Percentiles rank a stretch among this genome's conserved stretches.
Evolutionary conservation across 2,888 invertebrate species (phyloP).

Genomic region (Mimachlamys varia): DNA sequence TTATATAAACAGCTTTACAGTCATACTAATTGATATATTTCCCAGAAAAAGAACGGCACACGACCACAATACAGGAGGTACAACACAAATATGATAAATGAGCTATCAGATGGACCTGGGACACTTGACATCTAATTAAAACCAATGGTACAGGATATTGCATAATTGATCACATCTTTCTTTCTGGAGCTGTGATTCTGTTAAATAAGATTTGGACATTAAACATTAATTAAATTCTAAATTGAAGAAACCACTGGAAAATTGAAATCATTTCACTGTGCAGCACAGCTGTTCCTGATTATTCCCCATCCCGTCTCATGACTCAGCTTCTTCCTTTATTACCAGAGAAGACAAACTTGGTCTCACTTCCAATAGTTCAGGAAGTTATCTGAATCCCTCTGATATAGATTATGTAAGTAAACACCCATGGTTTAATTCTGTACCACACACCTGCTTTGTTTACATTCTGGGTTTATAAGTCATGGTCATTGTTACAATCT

Average conservation of each 20-base stretch:
- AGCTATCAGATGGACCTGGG: not conserved
- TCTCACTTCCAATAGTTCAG: not conserved
- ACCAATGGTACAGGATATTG: constrained; percentile 8
- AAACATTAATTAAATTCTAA: constrained; percentile 27
- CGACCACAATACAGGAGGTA: not conserved
- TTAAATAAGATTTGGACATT: constrained; percentile 20
- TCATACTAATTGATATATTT: not conserved
- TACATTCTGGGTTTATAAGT: constrained; percentile 29
- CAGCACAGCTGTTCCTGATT: not conserved
- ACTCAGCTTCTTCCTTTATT: constrained; percentile 28
- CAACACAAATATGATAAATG: not conserved
- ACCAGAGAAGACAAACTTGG: not conserved
- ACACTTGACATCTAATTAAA: constrained; percentile 23
- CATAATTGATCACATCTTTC: not conserved
- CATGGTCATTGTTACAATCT: not conserved
- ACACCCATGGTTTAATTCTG: not conserved
- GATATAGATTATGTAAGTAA: not conserved
- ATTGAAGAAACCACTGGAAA: constrained; percentile 36
- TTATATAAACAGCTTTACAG: no score
- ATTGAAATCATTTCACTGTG: constrained; percentile 25
- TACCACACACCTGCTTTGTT: not conserved
- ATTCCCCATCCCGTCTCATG: not conserved
- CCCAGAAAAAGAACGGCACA: not conserved
- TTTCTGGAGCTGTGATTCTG: not conserved
- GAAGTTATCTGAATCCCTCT: not conserved